Percentiles rank a stretch among this genome's conserved stretches.
phyloP scores from a whole-genome alignment of 2,797 vertebrate species.

The Rhinella marina region DNA sequence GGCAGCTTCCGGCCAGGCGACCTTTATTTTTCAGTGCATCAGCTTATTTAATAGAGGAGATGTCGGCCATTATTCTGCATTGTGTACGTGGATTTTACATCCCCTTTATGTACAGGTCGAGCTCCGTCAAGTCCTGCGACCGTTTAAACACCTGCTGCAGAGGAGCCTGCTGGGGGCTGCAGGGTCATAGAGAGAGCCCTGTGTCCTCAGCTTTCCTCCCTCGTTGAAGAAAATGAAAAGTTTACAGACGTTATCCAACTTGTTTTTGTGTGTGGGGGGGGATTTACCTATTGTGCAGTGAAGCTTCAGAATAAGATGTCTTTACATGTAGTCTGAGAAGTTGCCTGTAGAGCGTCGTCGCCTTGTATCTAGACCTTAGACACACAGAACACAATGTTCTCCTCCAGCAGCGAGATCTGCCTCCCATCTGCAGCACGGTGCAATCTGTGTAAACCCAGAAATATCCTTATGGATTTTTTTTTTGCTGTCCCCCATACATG shows the following conservation, averaged over 20 bases:
- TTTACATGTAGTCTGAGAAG: not conserved
- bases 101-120: too few species aligned
- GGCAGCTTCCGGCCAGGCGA: too few species aligned
- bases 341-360: not conserved
- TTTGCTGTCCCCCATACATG: not conserved
- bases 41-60: too few species aligned
- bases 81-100: too few species aligned
- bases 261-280: not conserved
- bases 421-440: not conserved
- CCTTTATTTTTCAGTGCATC: too few species aligned
- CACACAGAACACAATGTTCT: constrained; percentile 1
- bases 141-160: not conserved
- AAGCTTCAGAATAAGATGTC: not conserved
- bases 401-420: not conserved
- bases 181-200: not conserved
- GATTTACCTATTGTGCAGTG: not conserved
- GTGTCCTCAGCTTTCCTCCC: not conserved
- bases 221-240: not conserved
- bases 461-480: too few species aligned
- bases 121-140: too few species aligned
- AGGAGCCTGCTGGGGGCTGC: not conserved
- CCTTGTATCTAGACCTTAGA: not conserved
- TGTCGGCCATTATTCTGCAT: too few species aligned
- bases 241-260: not conserved
- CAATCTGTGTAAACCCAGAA: not conserved